These are phyloP conservation scores for Coryphaenoides rupestris DNA, from an alignment of 2,113 vertebrate genomes.

Conservation along the genomic window DNA sequence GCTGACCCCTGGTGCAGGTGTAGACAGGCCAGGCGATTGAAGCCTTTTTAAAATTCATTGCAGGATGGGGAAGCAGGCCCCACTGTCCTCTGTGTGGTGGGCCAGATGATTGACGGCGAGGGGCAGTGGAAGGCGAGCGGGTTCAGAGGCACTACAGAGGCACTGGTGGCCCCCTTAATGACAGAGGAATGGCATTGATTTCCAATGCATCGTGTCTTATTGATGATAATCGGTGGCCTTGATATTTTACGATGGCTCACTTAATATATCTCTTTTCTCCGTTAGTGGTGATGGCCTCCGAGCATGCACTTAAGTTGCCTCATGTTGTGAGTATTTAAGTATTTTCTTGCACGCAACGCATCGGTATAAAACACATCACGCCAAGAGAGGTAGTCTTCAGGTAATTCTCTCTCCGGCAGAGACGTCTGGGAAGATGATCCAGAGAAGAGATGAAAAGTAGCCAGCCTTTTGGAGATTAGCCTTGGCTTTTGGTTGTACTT, in stretches of 20 bases:
- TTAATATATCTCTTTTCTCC: slow-evolving; percentile 22
- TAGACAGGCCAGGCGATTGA: slow-evolving; percentile 50
- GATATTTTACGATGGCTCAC: slow-evolving; percentile 5
- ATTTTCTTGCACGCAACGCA: slow-evolving; percentile 6
- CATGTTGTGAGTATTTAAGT: slow-evolving; percentile 16
- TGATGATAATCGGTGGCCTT: slow-evolving; percentile 7
- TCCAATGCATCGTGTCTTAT: slow-evolving; percentile 18
- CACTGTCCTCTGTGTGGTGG: slow-evolving; percentile 29
- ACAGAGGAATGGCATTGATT: slow-evolving; percentile 24
- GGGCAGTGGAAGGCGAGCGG: slow-evolving; percentile 17
- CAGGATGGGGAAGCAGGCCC: slow-evolving; percentile 29
- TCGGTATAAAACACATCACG: slow-evolving; percentile 4
- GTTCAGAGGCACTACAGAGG: slow-evolving; percentile 33
- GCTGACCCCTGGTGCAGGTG: slow-evolving; percentile 54
- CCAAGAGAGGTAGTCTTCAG: neutral
- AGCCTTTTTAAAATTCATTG: slow-evolving; percentile 58
- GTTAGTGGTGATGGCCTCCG: slow-evolving; percentile 24
- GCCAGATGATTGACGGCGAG: slow-evolving; percentile 40
- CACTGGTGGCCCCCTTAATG: slow-evolving; percentile 7
- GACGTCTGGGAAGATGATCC: neutral
- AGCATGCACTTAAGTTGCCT: slow-evolving; percentile 12
- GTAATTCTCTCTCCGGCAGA: slow-evolving; percentile 22
- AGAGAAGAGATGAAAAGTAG: slow-evolving; percentile 23
- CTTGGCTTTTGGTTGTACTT: slow-evolving; percentile 30
- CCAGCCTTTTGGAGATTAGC: slow-evolving; percentile 38